Evolutionary conservation across 2,888 invertebrate genomes (phyloP).

Genomic region (Blastobasis adustella): DNA sequence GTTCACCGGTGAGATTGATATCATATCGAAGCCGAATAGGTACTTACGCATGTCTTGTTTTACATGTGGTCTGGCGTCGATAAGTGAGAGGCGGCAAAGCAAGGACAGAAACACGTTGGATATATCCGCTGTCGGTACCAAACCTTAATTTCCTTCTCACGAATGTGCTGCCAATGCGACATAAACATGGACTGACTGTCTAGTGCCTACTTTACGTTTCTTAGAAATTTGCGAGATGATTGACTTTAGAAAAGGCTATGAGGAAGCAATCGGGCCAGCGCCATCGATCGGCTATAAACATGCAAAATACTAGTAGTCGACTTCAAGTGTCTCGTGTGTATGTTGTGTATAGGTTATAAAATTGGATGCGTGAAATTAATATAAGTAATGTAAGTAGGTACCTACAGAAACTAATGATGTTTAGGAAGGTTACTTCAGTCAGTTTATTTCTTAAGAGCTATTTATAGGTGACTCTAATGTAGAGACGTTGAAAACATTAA

Average conservation of each 20-base stretch:
- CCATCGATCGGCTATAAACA: no score
- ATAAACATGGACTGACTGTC: not conserved
- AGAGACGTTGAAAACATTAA: no score
- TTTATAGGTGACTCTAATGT: no score
- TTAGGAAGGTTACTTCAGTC: no score
- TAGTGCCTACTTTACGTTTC: not conserved
- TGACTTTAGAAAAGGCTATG: not conserved
- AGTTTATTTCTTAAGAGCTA: no score
- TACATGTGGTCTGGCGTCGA: constrained; percentile 6
- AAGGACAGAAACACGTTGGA: constrained; percentile 21
- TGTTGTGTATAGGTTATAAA: no score
- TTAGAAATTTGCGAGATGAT: not conserved
- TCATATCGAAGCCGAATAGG: not conserved
- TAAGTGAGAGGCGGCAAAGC: constrained; percentile 23
- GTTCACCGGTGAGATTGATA: constrained; percentile 2
- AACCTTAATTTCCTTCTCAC: constrained; percentile 17
- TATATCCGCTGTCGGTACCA: constrained; percentile 4
- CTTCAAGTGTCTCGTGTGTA: no score
- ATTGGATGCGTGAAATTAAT: no score
- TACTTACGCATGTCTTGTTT: constrained; percentile 8
- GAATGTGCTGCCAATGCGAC: constrained; percentile 5
- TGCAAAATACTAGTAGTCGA: no score
- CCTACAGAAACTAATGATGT: no score
- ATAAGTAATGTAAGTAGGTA: no score
- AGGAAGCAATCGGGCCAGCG: no score